Base-by-base conservation (phyloP, 2,797 vertebrate genomes). In the Lepus oiostolus region DNA sequence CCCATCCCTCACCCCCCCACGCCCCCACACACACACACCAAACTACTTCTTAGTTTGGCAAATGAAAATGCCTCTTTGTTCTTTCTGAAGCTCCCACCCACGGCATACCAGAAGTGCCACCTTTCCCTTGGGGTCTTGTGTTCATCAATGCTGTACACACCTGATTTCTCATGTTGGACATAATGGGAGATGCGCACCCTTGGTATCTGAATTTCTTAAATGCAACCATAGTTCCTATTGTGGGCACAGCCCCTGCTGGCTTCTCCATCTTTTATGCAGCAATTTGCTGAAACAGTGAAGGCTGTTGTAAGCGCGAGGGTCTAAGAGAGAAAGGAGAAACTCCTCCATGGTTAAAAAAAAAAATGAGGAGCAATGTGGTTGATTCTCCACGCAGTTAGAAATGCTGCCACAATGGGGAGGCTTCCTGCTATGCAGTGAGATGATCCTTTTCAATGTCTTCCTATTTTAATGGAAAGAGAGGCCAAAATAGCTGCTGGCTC, bases 261-360 rank as follows among this genome's bases (percentile, higher is more conserved):
- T 96, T 96, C 96, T 95, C 96, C 93, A 96, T 97, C 85, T 96
- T 95, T 96, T 94, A 96, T 93, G 72, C 88, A 95, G 92, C 89
- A 81, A 93, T 95, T 96, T 97, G 52, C 76, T 93, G 68, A 91
- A 97, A 91, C 63, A 80, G 79, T 90, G 91, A 93, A 97, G 97
- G 93, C 95, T 35, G 79, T 79, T 94, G 80, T 95, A 97, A 97
- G 90, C 89, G 90, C 92, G 94, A 97, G 97, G 88, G 91, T 85
- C 92, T 87, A 95, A 96, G 95, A 81, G 90, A 90, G 79, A 94
- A 92, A 94, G 93, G 96, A 96, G 93, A 97, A 97, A 93, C 62
- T 14, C 4, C 95, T 97, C 90, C 89, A 42, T 90, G 91, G 58
- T 92, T 76, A 88, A 88, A 88, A 65, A 75, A 65, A 95, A 58